Percentiles rank a stretch among this genome's conserved stretches.
Conservation (phyloP, 2,113 vertebrate species). For the Elanus axillaris region DNA sequence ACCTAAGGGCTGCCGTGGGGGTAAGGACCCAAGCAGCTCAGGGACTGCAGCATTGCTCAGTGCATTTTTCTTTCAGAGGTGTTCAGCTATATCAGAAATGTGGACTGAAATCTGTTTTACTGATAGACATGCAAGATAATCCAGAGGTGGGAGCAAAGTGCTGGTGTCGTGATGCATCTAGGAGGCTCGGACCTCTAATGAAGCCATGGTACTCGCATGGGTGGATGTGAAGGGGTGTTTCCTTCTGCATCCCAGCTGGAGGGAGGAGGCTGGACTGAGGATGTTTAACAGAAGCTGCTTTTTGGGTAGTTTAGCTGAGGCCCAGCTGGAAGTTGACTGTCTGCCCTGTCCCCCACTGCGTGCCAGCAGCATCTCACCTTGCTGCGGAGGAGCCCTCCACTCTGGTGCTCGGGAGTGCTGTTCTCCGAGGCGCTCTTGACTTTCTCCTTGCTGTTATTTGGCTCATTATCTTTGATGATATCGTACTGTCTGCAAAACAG, state of each 20-base stretch:
- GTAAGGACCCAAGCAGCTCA: neutral
- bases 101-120: neutral
- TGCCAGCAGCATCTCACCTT: constrained; percentile 74
- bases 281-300: neutral
- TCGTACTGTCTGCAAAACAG: constrained; percentile 97
- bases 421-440: constrained; percentile 93
- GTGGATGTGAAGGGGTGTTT: neutral
- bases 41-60: neutral
- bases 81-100: neutral
- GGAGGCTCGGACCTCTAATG: neutral
- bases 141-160: neutral
- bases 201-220: rapidly evolving
- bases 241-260: neutral
- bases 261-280: neutral
- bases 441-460: constrained; percentile 98
- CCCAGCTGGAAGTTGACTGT: neutral
- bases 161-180: neutral
- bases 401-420: constrained; percentile 94
- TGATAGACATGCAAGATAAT: neutral
- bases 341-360: neutral
- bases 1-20: neutral
- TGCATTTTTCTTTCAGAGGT: neutral
- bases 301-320: neutral
- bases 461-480: constrained; percentile 97
- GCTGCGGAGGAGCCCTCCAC: constrained; percentile 90